These are phyloP conservation scores for Zoanthus gigantus DNA, from an alignment of 92 coral and sea anemone genomes.

Conservation along the genomic window DNA sequence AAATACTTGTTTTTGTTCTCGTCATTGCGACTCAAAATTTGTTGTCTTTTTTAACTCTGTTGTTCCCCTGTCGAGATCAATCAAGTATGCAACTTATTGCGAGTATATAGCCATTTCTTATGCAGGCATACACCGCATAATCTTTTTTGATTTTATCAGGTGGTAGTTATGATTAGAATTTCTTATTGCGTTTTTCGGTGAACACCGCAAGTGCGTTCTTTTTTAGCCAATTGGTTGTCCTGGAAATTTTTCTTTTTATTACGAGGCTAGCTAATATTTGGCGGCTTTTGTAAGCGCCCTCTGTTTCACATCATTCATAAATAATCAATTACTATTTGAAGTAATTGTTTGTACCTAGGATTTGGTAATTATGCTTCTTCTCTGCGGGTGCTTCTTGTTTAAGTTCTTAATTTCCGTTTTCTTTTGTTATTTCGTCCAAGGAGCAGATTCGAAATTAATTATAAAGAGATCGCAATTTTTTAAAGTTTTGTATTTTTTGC, in stretches of 20 bases:
- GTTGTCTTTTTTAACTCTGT: neutral
- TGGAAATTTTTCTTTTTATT: conserved; percentile 6
- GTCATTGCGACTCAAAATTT: neutral
- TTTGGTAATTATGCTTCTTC: conserved; percentile 6
- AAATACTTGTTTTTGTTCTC: neutral
- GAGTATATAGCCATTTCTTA: neutral
- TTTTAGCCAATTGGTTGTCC: conserved; percentile 23
- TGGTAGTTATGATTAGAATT: conserved; percentile 22
- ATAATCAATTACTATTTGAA: conserved; percentile 29
- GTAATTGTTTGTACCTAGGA: conserved; percentile 17
- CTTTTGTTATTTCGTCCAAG: neutral
- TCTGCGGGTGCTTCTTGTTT: conserved; percentile 26
- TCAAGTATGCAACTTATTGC: neutral
- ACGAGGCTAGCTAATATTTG: conserved; percentile 5
- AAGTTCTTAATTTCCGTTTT: conserved; percentile 4
- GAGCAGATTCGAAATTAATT: neutral
- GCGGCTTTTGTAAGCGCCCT: neutral
- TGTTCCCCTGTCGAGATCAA: neutral
- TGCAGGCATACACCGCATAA: neutral
- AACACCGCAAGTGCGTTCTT: conserved; percentile 31
- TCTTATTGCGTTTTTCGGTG: neutral
- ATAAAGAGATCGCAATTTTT: neutral
- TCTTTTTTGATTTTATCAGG: neutral
- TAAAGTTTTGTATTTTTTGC: neutral
- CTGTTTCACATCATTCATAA: conserved; percentile 30